Base-by-base conservation (phyloP, 2,888 invertebrate genomes). In the Campopleginae sp. region DNA sequence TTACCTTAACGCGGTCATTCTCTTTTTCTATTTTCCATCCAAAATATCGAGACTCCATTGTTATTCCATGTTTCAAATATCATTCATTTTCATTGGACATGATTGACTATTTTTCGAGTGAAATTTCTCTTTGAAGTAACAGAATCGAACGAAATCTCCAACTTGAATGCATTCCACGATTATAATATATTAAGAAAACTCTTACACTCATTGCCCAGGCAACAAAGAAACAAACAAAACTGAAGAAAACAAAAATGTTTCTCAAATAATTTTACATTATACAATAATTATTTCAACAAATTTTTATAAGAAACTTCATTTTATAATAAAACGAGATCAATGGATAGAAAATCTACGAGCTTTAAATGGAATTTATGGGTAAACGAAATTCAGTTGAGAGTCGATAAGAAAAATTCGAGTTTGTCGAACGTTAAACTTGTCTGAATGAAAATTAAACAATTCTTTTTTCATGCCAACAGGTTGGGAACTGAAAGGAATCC, bases 401-500 rank as follows among this genome's bases (percentile, higher is more conserved):
- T 27, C 5, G 1, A 14, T n/a, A 27, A 5, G 14, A 27, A 58
- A 58, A 58, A 58, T 23, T 1, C 58, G 7, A 58, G 27, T 14
- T 27, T 27, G 14, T 14, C 14, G 4, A 14, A 12, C 14, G 14
- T 27, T 12, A 58, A 58, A 14, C 1, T 27, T 14, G 23, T 27
- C 14, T 58, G 23, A 12, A 58, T 38, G 27, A 27, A 27, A 58
- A 14, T 58, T 27, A 58, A 58, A 27, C 14, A 14, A 8, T 2
- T 87, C 80, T 88, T 83, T 86, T 88, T 80, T 86, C 70, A 54
- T 72, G n/a, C 76, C 54, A 33, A 63, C 96, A 98, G 98, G 98
- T 92, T 98, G 98, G 98, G 98, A 98, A 94, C 95, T 98, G 91
- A 96, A 96, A 94, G 98, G 98, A 92, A 96, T 98, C 92, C 96